Percentiles rank a stretch among this genome's conserved stretches.
phyloP scores from a whole-genome alignment of 2,113 vertebrate species.

The Chaetorhynchus papuensis region DNA sequence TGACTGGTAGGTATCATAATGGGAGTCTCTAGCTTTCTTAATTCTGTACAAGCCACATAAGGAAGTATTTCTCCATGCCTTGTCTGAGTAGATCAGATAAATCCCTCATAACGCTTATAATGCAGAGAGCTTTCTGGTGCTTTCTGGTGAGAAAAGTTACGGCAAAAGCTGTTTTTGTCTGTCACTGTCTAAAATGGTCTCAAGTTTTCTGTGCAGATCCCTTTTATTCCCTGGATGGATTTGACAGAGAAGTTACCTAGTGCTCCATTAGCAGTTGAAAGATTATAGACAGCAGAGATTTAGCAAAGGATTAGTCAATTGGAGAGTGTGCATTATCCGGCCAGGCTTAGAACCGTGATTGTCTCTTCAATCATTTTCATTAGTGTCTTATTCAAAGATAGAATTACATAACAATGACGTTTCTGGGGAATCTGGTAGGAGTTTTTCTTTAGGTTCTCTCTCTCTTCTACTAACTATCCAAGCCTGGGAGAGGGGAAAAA shows the following conservation, averaged over 20 bases:
- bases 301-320: conserved; percentile 77
- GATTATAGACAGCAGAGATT: conserved; percentile 77
- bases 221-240: conserved; percentile 13
- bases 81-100: not conserved
- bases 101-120: not conserved
- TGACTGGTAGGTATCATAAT: not conserved
- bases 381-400: conserved; percentile 84
- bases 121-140: not conserved
- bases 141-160: not conserved
- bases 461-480: not conserved
- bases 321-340: conserved; percentile 64
- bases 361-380: conserved; percentile 83
- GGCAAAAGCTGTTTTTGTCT: not conserved
- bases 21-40: not conserved
- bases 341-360: conserved; percentile 80
- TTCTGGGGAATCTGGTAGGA: conserved; percentile 61
- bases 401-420: conserved; percentile 82
- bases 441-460: conserved; percentile 39
- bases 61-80: not conserved
- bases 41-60: not conserved
- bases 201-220: conserved; percentile 47
- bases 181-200: not conserved
- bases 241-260: conserved; percentile 68
- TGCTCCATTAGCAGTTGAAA: conserved; percentile 70
- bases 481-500: not conserved